phyloP scores from a whole-genome alignment of 2,113 vertebrate genomes.

The Callopanchax toddi region DNA sequence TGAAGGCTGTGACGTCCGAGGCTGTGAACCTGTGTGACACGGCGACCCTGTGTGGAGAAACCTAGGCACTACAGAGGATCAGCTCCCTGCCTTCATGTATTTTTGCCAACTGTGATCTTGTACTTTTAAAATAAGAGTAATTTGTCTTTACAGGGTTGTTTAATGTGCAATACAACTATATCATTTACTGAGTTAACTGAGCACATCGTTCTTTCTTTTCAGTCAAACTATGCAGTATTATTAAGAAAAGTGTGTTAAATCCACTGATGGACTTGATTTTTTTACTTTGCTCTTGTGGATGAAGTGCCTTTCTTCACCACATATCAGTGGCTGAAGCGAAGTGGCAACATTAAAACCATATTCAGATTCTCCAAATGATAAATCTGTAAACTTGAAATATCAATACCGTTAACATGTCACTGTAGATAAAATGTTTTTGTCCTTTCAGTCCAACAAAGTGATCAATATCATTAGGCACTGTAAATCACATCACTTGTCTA shows the following conservation, averaged over 20 bases:
- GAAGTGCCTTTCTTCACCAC: conserved; percentile 52
- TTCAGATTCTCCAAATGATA: conserved; percentile 1
- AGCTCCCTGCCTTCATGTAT: neutral
- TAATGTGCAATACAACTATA: conserved; percentile 34
- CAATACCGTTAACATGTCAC: conserved; percentile 7
- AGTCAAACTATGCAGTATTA: neutral
- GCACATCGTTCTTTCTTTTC: too few species aligned
- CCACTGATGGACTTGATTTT: conserved; percentile 9
- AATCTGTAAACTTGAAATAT: conserved; percentile 26
- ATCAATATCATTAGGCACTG: too few species aligned
- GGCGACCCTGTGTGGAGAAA: conserved; percentile 66
- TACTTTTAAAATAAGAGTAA: neutral
- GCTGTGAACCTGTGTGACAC: conserved; percentile 56
- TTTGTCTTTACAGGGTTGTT: neutral
- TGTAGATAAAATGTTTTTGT: neutral
- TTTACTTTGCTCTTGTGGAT: conserved; percentile 15
- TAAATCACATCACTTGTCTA: conserved; percentile 5
- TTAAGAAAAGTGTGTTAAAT: conserved; percentile 1
- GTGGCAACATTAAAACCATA: conserved; percentile 4
- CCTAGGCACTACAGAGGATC: conserved; percentile 37
- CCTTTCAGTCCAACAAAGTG: too few species aligned
- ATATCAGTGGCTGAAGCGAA: neutral
- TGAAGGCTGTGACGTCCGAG: conserved; percentile 27
- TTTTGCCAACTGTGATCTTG: neutral
- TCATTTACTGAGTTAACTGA: neutral